Percentiles rank a stretch among this genome's conserved stretches.
These are phyloP conservation scores for Tenthredo scrophulariae DNA, from an alignment of 2,888 invertebrate species.

Conservation along the genomic window DNA sequence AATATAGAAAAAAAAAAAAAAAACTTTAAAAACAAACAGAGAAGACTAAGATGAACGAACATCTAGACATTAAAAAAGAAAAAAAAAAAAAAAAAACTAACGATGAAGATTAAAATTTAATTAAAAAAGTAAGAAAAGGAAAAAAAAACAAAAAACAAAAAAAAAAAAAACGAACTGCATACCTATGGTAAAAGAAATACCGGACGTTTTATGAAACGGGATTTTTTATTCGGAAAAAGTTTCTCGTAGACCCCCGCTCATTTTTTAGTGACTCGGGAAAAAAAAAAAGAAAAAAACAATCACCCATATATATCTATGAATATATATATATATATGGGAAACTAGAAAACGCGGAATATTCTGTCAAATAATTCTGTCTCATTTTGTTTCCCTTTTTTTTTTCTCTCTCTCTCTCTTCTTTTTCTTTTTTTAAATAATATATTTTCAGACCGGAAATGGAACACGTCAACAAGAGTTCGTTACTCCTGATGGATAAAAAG, in stretches of 20 bases:
- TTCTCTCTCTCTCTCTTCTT: background rate
- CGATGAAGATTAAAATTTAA: background rate
- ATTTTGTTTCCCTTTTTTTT: background rate
- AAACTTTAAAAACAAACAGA: background rate
- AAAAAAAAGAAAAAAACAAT: background rate
- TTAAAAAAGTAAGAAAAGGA: background rate
- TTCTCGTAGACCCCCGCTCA: background rate
- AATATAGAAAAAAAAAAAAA: background rate
- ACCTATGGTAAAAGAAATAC: background rate
- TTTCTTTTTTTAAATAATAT: constrained; percentile 22
- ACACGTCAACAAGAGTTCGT: constrained; percentile 32
- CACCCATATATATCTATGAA: too few relatives aligned
- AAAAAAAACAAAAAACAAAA: background rate
- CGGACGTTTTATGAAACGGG: background rate
- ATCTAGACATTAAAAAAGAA: background rate
- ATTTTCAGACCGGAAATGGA: constrained; percentile 34
- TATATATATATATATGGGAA: background rate
- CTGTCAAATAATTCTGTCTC: constrained; percentile 1
- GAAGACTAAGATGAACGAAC: background rate
- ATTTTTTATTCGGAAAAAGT: background rate
- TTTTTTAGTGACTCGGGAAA: background rate
- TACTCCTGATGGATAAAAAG: constrained; percentile 39
- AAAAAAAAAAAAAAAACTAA: background rate
- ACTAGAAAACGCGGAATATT: background rate
- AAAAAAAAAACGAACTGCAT: background rate